Percentiles rank a stretch among this genome's conserved stretches.
Evolutionary conservation across 1,140 invertebrate genomes (phyloP).

Genomic region (Ctenoplectra terminalis): DNA sequence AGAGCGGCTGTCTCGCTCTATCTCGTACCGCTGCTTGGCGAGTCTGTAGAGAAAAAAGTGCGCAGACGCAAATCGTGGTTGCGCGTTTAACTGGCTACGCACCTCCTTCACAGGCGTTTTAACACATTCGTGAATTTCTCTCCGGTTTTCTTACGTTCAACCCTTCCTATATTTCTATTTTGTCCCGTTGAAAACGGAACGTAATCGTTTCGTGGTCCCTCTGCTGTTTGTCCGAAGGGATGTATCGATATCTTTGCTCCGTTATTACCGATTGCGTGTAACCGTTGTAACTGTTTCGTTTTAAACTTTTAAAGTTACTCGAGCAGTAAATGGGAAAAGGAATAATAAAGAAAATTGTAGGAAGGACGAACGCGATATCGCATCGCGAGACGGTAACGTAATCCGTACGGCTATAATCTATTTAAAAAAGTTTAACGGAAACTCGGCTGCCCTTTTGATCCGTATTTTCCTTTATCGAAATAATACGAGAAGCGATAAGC

Average conservation of each 20-base stretch:
- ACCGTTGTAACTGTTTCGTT: too few species aligned
- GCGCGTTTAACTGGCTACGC: conserved; percentile 50
- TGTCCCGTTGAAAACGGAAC: conserved; percentile 31
- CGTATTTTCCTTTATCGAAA: conserved; percentile 59
- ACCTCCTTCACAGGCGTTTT: conserved; percentile 31
- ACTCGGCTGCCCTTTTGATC: conserved; percentile 49
- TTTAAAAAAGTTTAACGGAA: conserved; percentile 31
- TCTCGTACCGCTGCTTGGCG: conserved; percentile 34
- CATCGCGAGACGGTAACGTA: conserved; percentile 1
- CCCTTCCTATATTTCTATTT: conserved; percentile 42
- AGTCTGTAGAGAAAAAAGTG: conserved; percentile 57
- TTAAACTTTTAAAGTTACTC: neutral
- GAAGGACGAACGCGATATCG: conserved; percentile 9
- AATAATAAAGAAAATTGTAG: neutral
- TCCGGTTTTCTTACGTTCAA: conserved; percentile 8
- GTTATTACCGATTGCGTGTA: too few species aligned
- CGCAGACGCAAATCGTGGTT: conserved; percentile 67
- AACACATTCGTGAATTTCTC: conserved; percentile 57
- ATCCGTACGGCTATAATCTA: conserved; percentile 16
- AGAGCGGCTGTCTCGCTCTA: conserved; percentile 38
- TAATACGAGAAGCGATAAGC: conserved; percentile 47
- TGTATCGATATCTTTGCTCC: neutral
- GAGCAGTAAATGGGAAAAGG: neutral
- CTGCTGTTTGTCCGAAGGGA: conserved; percentile 29
- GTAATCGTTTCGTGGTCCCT: conserved; percentile 22